phyloP scores from a whole-genome alignment of 1,140 invertebrate species.

The Drosophila subpulchrella region DNA sequence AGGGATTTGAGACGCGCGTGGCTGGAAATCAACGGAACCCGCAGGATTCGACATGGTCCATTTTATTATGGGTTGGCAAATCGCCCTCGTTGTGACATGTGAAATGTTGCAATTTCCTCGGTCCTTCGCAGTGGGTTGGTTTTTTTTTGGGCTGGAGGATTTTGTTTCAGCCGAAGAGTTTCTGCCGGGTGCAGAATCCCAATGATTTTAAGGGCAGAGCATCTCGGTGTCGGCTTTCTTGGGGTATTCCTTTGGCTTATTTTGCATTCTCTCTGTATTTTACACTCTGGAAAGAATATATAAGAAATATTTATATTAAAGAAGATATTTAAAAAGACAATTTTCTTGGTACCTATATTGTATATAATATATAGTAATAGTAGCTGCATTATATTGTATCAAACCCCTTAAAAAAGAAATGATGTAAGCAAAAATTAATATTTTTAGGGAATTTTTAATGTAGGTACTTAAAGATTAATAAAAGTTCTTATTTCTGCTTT shows the following conservation, averaged over 20 bases:
- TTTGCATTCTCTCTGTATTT: background rate
- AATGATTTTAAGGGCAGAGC: background rate
- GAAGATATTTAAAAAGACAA: too few relatives aligned
- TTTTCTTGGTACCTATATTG: too few relatives aligned
- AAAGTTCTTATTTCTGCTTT: background rate
- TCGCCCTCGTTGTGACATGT: slow-evolving; percentile 64
- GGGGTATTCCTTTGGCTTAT: background rate
- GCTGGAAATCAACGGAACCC: slow-evolving; percentile 77
- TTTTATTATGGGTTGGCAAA: slow-evolving; percentile 35
- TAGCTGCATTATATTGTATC: too few relatives aligned
- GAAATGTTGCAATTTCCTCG: slow-evolving; percentile 61
- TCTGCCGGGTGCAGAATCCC: background rate
- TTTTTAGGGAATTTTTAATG: background rate
- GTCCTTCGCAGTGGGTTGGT: background rate
- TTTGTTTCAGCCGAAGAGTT: slow-evolving; percentile 3
- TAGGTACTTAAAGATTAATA: background rate
- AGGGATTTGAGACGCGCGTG: slow-evolving; percentile 82
- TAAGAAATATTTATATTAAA: background rate
- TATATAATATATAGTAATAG: too few relatives aligned
- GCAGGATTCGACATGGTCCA: slow-evolving; percentile 76
- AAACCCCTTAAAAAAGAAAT: too few relatives aligned
- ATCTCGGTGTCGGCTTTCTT: slow-evolving; percentile 1
- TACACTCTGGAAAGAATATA: background rate
- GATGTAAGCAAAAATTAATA: background rate
- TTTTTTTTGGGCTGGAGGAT: slow-evolving; percentile 16